These are phyloP conservation scores for Peromyscus aztecus DNA, from an alignment of 2,797 vertebrate genomes.

Conservation along the genomic window DNA sequence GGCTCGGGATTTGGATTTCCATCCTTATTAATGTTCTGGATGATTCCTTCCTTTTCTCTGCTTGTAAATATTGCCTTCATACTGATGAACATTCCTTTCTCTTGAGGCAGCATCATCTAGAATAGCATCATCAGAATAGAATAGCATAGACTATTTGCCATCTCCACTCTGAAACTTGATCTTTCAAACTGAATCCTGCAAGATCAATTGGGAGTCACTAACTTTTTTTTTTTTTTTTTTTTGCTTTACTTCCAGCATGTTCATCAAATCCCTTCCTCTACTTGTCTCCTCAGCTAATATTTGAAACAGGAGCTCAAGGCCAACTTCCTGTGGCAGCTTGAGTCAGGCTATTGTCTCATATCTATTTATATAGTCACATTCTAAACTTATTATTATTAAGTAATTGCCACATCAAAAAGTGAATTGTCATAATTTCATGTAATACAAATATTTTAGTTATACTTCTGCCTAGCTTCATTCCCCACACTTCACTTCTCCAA, in stretches of 20 bases:
- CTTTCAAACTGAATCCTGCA: background rate
- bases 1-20: background rate
- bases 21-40: background rate
- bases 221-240: too few relatives aligned
- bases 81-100: background rate
- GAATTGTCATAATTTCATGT: background rate
- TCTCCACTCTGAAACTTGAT: background rate
- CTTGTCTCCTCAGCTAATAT: background rate
- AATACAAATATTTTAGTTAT: too few relatives aligned
- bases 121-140: background rate
- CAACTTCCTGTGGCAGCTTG: background rate
- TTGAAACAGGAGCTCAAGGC: background rate
- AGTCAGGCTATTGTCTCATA: background rate
- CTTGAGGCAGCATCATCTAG: background rate
- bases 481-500: background rate
- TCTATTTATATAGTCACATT: background rate
- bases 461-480: background rate
- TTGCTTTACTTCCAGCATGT: background rate
- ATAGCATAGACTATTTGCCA: background rate
- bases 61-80: background rate
- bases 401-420: background rate
- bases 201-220: background rate
- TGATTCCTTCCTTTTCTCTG: background rate
- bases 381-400: background rate
- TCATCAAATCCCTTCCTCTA: background rate